These are phyloP conservation scores for Aplodontia rufa DNA, from an alignment of 2,113 vertebrate genomes.

Conservation along the genomic window DNA sequence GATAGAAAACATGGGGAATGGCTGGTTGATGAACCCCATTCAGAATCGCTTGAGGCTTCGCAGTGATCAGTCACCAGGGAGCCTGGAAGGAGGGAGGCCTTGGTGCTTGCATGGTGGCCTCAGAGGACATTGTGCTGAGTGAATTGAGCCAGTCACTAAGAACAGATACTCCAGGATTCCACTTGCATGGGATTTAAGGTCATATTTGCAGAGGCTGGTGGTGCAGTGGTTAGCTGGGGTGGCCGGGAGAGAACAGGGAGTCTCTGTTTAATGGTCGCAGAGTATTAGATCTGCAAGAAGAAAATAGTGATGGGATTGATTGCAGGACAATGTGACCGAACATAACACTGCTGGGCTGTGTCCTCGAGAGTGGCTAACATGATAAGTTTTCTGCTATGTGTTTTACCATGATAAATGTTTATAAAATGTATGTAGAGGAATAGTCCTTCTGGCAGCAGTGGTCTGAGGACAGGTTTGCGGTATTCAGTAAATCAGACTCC, in stretches of 20 bases:
- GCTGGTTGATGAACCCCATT: background rate
- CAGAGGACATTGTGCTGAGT: background rate
- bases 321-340: fast-evolving
- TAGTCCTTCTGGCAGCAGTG: background rate
- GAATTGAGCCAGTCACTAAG: background rate
- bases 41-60: background rate
- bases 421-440: background rate
- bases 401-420: background rate
- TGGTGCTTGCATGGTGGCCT: background rate
- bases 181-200: fast-evolving
- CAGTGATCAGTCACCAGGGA: background rate
- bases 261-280: too few species aligned
- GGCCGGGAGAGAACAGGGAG: too few species aligned
- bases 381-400: background rate
- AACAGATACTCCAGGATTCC: background rate
- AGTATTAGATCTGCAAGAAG: background rate
- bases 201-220: background rate
- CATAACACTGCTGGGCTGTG: background rate
- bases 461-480: background rate
- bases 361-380: too few species aligned
- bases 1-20: background rate
- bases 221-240: background rate
- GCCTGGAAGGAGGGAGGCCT: background rate
- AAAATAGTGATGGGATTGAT: background rate
- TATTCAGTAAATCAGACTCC: too few species aligned